Evolutionary conservation across 2,888 invertebrate genomes (phyloP).

Genomic region (Campoplex capitator): DNA sequence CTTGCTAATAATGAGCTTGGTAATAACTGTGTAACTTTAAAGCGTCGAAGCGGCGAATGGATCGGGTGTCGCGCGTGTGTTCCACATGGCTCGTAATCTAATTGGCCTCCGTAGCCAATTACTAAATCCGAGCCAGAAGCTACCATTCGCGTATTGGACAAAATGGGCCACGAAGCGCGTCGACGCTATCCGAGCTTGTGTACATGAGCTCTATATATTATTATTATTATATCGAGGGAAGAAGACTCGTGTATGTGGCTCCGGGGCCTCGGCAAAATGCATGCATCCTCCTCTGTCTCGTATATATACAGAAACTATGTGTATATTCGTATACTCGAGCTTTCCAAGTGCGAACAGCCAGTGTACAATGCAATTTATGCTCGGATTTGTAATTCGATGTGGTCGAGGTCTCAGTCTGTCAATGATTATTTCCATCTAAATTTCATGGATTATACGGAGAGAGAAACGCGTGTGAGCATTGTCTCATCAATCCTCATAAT

Average conservation of each 20-base stretch:
- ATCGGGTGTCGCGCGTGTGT: conserved; percentile 39
- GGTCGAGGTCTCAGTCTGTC: conserved; percentile 34
- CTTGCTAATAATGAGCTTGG: background rate
- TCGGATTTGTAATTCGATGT: conserved; percentile 34
- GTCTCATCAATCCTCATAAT: conserved; percentile 19
- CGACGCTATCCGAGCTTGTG: background rate
- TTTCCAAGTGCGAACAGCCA: background rate
- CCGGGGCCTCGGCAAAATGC: background rate
- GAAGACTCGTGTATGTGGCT: conserved; percentile 24
- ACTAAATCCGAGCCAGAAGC: conserved; percentile 61
- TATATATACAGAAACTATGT: background rate
- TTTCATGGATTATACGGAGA: background rate
- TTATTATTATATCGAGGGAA: conserved; percentile 5
- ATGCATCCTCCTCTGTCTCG: background rate
- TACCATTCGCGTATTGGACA: conserved; percentile 1
- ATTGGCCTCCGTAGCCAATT: conserved; percentile 69
- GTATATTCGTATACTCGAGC: conserved; percentile 9
- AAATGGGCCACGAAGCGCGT: conserved; percentile 5
- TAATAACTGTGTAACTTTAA: conserved; percentile 11
- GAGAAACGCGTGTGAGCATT: background rate
- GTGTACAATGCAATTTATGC: conserved; percentile 45
- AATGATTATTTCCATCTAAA: conserved; percentile 33
- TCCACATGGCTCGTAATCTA: conserved; percentile 66
- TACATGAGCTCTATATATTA: conserved; percentile 26
- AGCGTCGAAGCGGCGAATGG: background rate